These are phyloP conservation scores for Petrocephalus zakoni DNA, from an alignment of 2,113 vertebrate genomes.

Conservation along the genomic window DNA sequence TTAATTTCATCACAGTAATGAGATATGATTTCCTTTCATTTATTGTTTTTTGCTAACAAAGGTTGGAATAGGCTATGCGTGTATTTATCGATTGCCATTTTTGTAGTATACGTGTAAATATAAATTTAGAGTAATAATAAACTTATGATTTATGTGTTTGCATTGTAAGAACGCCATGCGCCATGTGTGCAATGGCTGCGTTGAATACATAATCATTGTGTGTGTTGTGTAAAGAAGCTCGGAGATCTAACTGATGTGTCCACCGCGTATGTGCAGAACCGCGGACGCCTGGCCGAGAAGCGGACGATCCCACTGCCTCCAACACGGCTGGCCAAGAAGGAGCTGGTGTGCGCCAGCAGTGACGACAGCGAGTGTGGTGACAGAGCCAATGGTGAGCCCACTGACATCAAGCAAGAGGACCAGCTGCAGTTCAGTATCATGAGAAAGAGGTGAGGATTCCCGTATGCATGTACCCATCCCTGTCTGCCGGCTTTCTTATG, in stretches of 20 bases:
- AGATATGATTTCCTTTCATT: not conserved
- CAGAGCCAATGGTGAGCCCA: conserved; percentile 69
- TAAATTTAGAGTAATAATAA: not conserved
- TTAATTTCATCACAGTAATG: conserved; percentile 40
- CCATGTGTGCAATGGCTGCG: not conserved
- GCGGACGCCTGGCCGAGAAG: conserved; percentile 94
- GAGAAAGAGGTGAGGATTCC: conserved; percentile 89
- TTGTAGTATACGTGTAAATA: not conserved
- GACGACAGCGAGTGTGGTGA: conserved; percentile 83
- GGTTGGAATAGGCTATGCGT: not conserved
- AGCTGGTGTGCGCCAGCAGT: conserved; percentile 74
- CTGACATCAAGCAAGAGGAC: conserved; percentile 85
- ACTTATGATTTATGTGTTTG: not conserved
- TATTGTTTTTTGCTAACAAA: not conserved
- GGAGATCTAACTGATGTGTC: conserved; percentile 2
- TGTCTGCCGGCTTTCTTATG: not conserved
- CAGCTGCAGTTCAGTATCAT: conserved; percentile 84
- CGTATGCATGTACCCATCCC: too few relatives aligned
- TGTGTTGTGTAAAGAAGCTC: not conserved
- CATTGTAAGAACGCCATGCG: not conserved
- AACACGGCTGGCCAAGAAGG: conserved; percentile 79
- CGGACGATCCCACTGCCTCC: conserved; percentile 82
- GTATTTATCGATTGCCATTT: not conserved
- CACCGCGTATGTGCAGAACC: conserved; percentile 69
- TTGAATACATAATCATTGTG: not conserved